Evolutionary conservation across 2,113 vertebrate genomes (phyloP).

Genomic region (Calypte anna): DNA sequence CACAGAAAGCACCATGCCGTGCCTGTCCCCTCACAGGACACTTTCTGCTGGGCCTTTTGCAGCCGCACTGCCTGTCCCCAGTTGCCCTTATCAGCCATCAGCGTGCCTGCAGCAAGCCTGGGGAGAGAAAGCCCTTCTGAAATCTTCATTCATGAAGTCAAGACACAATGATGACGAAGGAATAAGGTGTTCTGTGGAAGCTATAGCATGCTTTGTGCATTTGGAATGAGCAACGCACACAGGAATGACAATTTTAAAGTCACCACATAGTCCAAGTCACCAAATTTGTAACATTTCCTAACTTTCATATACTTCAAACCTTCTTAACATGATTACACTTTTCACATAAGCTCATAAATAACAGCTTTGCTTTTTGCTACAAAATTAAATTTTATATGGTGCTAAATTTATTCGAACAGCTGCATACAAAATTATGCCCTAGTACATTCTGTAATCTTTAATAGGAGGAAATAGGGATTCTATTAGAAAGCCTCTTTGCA

Average conservation of each 20-base stretch:
- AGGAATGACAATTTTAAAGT: background rate
- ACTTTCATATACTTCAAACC: background rate
- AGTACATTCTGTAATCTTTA: background rate
- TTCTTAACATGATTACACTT: background rate
- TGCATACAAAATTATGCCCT: constrained; percentile 9
- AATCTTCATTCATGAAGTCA: no score
- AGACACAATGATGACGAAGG: background rate
- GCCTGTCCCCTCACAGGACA: no score
- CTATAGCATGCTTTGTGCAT: background rate
- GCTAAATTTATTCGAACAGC: constrained; percentile 43
- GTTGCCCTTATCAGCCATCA: no score
- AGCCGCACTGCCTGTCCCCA: no score
- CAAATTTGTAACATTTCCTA: background rate
- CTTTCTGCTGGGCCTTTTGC: no score
- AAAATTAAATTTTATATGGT: background rate
- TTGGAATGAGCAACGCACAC: background rate
- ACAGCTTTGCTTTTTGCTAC: background rate
- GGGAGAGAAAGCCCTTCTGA: no score
- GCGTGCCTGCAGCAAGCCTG: no score
- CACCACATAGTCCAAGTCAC: background rate
- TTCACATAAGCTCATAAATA: background rate
- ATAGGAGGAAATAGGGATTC: background rate
- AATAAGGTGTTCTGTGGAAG: background rate
- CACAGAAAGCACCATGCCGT: no score
- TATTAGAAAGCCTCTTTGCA: constrained; percentile 13